Evolutionary conservation across 2,888 invertebrate species (phyloP), one percentile per base, ranked within the genome.

Genomic region (Siphonodentalium dalli): DNA sequence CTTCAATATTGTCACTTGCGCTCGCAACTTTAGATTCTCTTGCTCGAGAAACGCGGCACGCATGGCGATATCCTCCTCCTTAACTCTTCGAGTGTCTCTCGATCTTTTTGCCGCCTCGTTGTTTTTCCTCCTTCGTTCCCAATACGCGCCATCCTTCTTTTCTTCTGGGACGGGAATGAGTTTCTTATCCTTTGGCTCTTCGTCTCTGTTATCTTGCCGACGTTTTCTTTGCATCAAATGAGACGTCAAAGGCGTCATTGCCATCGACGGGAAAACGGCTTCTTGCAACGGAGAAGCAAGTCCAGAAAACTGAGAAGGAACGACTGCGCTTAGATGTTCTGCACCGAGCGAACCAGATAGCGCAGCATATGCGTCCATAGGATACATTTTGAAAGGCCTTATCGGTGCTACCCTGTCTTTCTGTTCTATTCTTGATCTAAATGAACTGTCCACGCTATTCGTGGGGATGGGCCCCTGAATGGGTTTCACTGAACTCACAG

Each of bases 101-200:
- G 74, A 74, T 31, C 74, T 46, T 54, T 74, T 74, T 7, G 74
- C 74, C 31, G 74, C 74, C 44, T 74, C 74, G 61, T 74, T 74
- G 55, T 74, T 74, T 59, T 74, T 74, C 38, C 72, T 44, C 35
- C 74, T 58, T 38, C 74, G 49, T 54, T 74, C 72, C 74, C 72
- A 74, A 43, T 74, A 74, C 6, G 68, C 64, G 20, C 62, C 66
- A 51, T 74, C 74, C 53, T 74, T 74, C 42, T 62, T 71, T 27
- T 70, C 70, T 28, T 71, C 74, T 23, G 71, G 66, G 24, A 68
- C 69, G 24, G 69, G 66, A 57, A 59, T 66, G 5, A 65, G 57
- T 47, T 65, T 64, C 55, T 70, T 70, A 11, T 54, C 55, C n/a
- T 43, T 38, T 28, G 34, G 26, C 11, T 39, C 24, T 13, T 43